phyloP scores from a whole-genome alignment of 2,113 vertebrate genomes.

The Channa maculata region DNA sequence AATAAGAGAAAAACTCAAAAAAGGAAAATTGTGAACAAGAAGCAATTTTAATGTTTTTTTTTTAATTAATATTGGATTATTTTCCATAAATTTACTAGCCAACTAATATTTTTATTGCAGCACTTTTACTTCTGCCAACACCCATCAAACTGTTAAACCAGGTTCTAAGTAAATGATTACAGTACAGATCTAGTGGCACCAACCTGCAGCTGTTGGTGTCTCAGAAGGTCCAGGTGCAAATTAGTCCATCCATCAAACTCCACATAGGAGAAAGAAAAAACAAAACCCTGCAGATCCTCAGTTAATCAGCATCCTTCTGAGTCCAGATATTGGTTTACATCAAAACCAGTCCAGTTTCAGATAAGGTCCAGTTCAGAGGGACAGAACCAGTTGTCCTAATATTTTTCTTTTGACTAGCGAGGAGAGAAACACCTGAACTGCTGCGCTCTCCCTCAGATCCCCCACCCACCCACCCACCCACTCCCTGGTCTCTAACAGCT shows the following conservation, averaged over 20 bases:
- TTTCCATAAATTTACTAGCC: too few species aligned
- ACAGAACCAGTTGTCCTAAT: background rate
- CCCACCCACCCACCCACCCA: background rate
- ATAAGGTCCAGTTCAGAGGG: background rate
- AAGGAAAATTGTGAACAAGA: too few species aligned
- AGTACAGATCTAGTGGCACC: background rate
- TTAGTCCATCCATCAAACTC: constrained; percentile 50
- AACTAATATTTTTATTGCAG: background rate
- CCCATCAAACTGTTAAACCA: background rate
- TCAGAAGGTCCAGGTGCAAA: constrained; percentile 35
- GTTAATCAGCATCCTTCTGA: constrained; percentile 18
- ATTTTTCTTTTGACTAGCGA: background rate
- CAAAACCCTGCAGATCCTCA: constrained; percentile 2
- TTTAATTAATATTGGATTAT: too few species aligned
- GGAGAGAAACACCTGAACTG: constrained; percentile 45
- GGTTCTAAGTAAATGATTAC: background rate
- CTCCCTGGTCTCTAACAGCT: background rate
- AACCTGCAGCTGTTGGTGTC: constrained; percentile 32
- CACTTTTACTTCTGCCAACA: background rate
- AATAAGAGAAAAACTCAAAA: too few species aligned
- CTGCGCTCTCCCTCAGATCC: background rate
- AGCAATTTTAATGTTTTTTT: too few species aligned
- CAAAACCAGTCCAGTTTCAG: background rate
- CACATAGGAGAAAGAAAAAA: background rate
- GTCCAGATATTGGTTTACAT: background rate